Evolutionary conservation across 2,113 vertebrate genomes (phyloP).

Genomic region (Saimiri boliviensis): DNA sequence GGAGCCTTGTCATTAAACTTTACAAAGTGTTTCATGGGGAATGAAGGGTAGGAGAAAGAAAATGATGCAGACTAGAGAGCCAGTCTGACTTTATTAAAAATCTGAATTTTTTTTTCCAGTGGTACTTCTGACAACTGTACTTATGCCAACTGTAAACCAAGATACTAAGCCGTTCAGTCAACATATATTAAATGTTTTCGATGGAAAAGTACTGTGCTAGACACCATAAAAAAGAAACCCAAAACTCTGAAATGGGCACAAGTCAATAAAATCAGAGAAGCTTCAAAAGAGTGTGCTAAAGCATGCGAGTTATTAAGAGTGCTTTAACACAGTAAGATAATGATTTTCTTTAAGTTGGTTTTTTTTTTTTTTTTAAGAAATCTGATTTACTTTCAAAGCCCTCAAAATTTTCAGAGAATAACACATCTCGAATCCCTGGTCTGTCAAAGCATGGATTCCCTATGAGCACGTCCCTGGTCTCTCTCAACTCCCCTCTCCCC

Average conservation of each 20-base stretch:
- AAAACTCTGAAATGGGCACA: background rate
- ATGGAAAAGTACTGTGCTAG: background rate
- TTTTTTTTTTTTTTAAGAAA: background rate
- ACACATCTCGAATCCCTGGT: too few relatives aligned
- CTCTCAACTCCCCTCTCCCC: conserved; percentile 35
- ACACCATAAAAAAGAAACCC: background rate
- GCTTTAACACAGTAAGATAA: background rate
- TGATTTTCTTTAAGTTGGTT: background rate
- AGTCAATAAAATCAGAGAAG: background rate
- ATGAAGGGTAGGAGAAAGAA: background rate
- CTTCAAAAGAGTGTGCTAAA: background rate
- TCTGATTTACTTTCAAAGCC: background rate
- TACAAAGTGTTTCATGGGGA: background rate
- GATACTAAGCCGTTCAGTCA: background rate
- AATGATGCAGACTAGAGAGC: background rate
- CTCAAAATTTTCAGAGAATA: conserved; percentile 1
- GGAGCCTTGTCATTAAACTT: conserved; percentile 37
- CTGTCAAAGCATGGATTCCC: background rate
- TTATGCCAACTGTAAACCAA: background rate
- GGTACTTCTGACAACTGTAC: background rate
- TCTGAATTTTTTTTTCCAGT: background rate
- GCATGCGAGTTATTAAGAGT: background rate
- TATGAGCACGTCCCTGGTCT: background rate
- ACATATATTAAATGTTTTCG: background rate
- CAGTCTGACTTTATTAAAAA: conserved; percentile 29